A percentile compares a stretch with the other conserved stretches of the same genome.
Evolutionary conservation across 2,888 invertebrate genomes (phyloP).

Genomic region (Parelbella ahira): DNA sequence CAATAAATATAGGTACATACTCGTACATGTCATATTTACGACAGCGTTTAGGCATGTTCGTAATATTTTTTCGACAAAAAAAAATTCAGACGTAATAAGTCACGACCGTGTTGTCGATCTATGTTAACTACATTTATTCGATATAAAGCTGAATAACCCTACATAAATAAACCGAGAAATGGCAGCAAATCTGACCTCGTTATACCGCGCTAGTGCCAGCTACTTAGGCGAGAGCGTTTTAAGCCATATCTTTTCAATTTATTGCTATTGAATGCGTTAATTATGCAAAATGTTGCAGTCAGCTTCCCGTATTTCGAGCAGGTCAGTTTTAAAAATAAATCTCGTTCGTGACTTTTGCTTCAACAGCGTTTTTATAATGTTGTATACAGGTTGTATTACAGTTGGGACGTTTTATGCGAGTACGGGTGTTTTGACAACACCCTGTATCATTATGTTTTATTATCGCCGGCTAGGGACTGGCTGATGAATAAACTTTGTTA

Average conservation of each 20-base stretch:
- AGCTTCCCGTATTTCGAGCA: slow-evolving; percentile 10
- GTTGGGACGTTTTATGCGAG: background rate
- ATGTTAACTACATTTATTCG: no score
- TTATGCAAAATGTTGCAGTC: slow-evolving; percentile 26
- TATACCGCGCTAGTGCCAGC: slow-evolving; percentile 50
- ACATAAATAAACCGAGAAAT: slow-evolving; percentile 6
- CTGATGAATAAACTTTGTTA: no score
- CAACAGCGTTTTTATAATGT: background rate
- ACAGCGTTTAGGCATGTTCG: no score
- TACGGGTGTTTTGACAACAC: no score
- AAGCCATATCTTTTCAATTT: slow-evolving; percentile 25
- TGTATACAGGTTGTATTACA: background rate
- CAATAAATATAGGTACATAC: no score
- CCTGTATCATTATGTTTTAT: no score
- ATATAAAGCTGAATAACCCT: slow-evolving; percentile 1
- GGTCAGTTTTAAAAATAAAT: slow-evolving; percentile 19
- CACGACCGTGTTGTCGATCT: no score
- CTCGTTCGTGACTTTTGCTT: slow-evolving; percentile 7
- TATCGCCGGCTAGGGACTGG: no score
- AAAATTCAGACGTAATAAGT: no score
- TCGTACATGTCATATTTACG: no score
- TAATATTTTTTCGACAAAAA: no score
- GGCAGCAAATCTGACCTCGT: slow-evolving; percentile 52
- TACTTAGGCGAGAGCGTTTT: slow-evolving; percentile 35
- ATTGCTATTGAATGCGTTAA: slow-evolving; percentile 29